A percentile compares a stretch with the other conserved stretches of the same genome.
Evolutionary conservation across 2,797 vertebrate species (phyloP).

Genomic region (Anomalospiza imberbis): DNA sequence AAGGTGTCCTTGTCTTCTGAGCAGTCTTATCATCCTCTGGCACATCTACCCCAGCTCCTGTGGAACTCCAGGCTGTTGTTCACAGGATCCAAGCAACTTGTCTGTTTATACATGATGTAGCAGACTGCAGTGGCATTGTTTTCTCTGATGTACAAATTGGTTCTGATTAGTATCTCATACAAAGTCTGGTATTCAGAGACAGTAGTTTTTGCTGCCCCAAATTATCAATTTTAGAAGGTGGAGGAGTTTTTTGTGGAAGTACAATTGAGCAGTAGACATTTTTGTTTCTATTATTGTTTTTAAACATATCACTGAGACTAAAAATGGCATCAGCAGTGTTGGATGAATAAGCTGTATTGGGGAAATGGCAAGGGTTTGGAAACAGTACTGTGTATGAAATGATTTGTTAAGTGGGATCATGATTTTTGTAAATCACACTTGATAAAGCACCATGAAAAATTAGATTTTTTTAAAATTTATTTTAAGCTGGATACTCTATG

Average conservation of each 20-base stretch:
- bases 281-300: neutral
- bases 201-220: neutral
- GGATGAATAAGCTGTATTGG: neutral
- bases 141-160: neutral
- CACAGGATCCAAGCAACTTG: neutral
- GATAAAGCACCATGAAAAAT: neutral
- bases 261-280: neutral
- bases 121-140: neutral
- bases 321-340: neutral
- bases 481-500: constrained; percentile 93
- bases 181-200: neutral
- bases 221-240: neutral
- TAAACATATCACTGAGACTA: neutral
- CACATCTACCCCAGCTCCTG: neutral
- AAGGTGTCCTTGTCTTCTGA: neutral
- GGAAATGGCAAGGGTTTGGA: neutral
- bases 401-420: neutral
- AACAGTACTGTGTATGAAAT: neutral
- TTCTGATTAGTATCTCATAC: neutral
- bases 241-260: neutral
- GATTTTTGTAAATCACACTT: neutral
- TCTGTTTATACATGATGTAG: neutral
- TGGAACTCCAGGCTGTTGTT: neutral
- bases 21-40: neutral
- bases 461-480: neutral